Conservation (phyloP, 2,888 invertebrate genomes). For the Stratiomys singularior region DNA sequence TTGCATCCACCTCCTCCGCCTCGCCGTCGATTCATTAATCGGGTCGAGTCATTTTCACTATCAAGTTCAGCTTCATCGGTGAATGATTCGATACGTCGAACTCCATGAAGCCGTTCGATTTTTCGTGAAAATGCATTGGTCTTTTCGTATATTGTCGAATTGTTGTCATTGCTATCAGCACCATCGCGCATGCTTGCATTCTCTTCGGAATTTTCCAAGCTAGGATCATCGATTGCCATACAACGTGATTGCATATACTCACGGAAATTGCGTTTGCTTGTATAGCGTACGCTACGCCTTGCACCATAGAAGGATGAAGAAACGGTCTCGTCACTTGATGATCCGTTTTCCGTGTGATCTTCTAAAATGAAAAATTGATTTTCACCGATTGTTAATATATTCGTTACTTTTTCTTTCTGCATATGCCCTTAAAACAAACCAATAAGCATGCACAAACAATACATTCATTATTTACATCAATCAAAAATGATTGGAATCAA, state of each 20-base stretch:
- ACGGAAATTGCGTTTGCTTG: conserved; percentile 64
- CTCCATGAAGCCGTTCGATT: conserved; percentile 71
- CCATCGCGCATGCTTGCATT: conserved; percentile 56
- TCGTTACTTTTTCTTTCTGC: no score
- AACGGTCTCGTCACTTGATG: conserved; percentile 65
- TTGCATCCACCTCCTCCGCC: conserved; percentile 55
- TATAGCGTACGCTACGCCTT: conserved; percentile 64
- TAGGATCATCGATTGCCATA: conserved; percentile 62
- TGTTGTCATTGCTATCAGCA: conserved; percentile 60
- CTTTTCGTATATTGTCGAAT: conserved; percentile 58
- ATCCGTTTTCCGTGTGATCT: conserved; percentile 60
- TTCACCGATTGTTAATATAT: no score
- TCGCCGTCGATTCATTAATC: conserved; percentile 49
- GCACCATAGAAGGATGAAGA: conserved; percentile 65
- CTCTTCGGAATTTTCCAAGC: conserved; percentile 60
- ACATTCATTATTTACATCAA: no score
- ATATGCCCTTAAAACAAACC: no score
- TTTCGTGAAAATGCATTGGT: conserved; percentile 67
- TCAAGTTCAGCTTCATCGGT: conserved; percentile 60
- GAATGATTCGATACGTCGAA: conserved; percentile 66
- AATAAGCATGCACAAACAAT: no score
- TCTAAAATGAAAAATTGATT: conserved; percentile 53
- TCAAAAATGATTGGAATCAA: no score
- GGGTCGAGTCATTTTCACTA: conserved; percentile 55
- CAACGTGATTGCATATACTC: conserved; percentile 64